Evolutionary conservation across 2,888 invertebrate genomes (phyloP), one percentile per base, ranked within the genome.

Genomic region (Drosophila merina): DNA sequence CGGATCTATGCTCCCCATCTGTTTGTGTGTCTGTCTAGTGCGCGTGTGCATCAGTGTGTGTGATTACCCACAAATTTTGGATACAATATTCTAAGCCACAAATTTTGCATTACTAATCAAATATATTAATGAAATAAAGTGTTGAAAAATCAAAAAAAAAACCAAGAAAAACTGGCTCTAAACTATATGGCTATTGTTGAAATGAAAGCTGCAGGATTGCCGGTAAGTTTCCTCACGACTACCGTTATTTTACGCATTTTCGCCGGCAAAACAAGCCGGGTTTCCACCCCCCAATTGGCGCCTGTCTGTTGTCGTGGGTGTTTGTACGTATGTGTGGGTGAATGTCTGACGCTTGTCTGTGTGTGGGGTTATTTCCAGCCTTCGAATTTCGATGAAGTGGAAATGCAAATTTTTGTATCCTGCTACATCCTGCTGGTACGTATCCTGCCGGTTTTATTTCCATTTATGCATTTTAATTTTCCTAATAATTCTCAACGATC

Each of bases 191-290:
- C 33, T 56, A 40, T 26, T 12, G 9, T 25, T 12, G 0, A 30
- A n/a, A 28, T n/a, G 9, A 40, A n/a, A 57, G 4, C 30, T n/a
- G 10, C 28, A 36, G 59, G 55, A 57, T 72, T 51, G 73, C 79
- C 75, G 79, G 79, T 80, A 72, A 79, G 83, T 76, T 50, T 59
- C 74, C 69, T 76, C 78, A 66, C 70, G 62, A 66, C 44, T 75
- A 63, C 30, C 55, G 64, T 79, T 72, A 63, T 72, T 66, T 67
- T 36, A 48, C 52, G 68, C 64, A 72, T 63, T 57, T 84, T 84
- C 68, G 85, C 81, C 81, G 81, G 81, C 82, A 82, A 67, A 82
- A 82, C 85, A 82, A 82, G 55, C 57, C 57, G 60, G 67, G 38
- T 67, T 70, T 57, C 55, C 62, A 70, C 56, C 51, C 42, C 30